phyloP scores from a whole-genome alignment of 2,113 vertebrate genomes.

The Shinisaurus crocodilurus region DNA sequence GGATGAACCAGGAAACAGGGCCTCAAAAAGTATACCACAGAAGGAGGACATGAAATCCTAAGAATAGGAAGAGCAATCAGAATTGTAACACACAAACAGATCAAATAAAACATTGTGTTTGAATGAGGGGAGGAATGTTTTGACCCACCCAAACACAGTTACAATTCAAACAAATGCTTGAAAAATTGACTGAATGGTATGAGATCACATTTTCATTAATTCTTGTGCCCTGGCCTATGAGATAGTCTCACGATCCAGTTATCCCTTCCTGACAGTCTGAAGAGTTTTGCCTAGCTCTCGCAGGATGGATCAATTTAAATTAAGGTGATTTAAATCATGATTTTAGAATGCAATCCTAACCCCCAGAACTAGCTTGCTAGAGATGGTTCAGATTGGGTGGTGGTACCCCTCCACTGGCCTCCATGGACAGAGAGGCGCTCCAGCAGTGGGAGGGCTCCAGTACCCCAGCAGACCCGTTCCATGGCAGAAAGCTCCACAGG shows the following conservation, averaged over 20 bases:
- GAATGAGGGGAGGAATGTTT: background rate
- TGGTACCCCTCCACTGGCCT: background rate
- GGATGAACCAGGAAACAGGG: constrained; percentile 89
- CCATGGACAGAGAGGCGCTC: background rate
- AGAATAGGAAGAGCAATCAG: constrained; percentile 14
- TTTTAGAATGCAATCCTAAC: background rate
- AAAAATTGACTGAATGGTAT: background rate
- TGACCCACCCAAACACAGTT: no score
- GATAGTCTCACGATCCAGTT: background rate
- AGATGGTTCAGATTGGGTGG: background rate
- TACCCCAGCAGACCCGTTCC: background rate
- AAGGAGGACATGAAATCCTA: constrained; percentile 90
- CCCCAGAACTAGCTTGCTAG: background rate
- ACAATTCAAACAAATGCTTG: background rate
- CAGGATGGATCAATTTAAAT: background rate
- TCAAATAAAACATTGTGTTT: background rate
- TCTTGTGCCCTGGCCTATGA: background rate
- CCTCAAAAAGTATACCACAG: constrained; percentile 85
- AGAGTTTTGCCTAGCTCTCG: background rate
- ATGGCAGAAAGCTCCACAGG: background rate
- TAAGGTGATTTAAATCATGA: background rate
- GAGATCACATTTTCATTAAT: background rate
- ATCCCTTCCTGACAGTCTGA: background rate
- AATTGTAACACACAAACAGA: background rate
- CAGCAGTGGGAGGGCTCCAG: background rate